Evolutionary conservation across 2,888 invertebrate genomes (phyloP).

Genomic region (Ophion obscuratus): DNA sequence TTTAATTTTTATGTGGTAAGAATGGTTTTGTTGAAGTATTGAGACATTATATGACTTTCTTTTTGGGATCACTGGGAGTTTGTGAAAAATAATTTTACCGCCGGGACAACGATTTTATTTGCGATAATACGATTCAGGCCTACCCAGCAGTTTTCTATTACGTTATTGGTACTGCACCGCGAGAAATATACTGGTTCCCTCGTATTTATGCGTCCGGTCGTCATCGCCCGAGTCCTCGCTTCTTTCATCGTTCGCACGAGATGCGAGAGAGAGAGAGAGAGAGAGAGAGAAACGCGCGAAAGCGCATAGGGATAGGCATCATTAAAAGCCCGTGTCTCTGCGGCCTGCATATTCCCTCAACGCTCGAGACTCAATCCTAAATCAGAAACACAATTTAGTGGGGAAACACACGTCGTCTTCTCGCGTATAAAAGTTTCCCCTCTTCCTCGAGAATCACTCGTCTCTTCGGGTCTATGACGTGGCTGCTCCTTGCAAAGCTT

Average conservation of each 20-base stretch:
- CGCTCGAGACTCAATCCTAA: conserved; percentile 76
- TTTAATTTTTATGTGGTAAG: background rate
- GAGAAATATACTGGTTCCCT: conserved; percentile 37
- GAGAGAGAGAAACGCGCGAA: conserved; percentile 27
- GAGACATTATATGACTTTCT: background rate
- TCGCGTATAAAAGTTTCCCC: conserved; percentile 72
- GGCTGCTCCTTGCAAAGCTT: conserved; percentile 49
- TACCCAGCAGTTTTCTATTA: conserved; percentile 7
- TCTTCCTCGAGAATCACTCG: conserved; percentile 74
- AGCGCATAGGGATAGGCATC: conserved; percentile 54
- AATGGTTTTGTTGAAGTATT: background rate
- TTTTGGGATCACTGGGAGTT: background rate
- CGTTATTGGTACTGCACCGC: conserved; percentile 35
- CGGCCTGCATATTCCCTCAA: conserved; percentile 31
- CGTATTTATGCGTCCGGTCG: conserved; percentile 79
- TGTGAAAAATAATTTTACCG: conserved; percentile 12
- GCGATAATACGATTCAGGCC: conserved; percentile 11
- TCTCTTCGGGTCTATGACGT: conserved; percentile 65
- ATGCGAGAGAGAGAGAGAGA: conserved; percentile 6
- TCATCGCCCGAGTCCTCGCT: conserved; percentile 65
- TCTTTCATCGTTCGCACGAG: conserved; percentile 69
- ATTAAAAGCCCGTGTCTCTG: conserved; percentile 66
- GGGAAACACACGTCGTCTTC: conserved; percentile 40
- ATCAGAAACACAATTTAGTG: conserved; percentile 73
- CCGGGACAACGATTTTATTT: conserved; percentile 21